Conservation (phyloP, 2,113 vertebrate species). For the Anguilla japonica region DNA sequence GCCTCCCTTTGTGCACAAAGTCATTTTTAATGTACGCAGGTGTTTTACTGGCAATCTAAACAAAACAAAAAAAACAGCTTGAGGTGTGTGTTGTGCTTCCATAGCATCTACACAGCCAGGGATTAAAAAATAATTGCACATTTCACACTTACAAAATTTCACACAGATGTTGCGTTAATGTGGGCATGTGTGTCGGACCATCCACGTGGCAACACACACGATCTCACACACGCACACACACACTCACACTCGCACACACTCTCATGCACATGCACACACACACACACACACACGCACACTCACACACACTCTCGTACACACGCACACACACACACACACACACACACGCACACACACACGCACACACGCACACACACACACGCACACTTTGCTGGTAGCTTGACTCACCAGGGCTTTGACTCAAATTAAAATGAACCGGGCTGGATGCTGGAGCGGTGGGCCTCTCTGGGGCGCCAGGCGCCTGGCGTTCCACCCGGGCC, state of each 20-base stretch:
- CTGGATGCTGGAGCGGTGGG: neutral
- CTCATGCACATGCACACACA: neutral
- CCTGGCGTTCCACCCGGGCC: neutral
- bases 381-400: neutral
- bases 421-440: neutral
- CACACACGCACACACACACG: neutral
- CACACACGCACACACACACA: neutral
- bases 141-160: neutral
- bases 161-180: neutral
- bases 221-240: neutral
- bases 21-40: neutral
- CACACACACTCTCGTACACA: neutral
- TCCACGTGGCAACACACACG: neutral
- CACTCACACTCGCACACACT: neutral
- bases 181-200: neutral
- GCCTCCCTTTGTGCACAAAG: neutral
- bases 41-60: neutral
- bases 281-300: neutral
- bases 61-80: constrained; percentile 1
- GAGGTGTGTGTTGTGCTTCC: neutral
- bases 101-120: neutral
- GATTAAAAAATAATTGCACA: neutral
- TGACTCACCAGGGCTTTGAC: neutral
- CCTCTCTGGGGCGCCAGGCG: neutral
- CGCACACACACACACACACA: neutral